Evolutionary conservation across 2,113 vertebrate species (phyloP).

Genomic region (Solea solea): DNA sequence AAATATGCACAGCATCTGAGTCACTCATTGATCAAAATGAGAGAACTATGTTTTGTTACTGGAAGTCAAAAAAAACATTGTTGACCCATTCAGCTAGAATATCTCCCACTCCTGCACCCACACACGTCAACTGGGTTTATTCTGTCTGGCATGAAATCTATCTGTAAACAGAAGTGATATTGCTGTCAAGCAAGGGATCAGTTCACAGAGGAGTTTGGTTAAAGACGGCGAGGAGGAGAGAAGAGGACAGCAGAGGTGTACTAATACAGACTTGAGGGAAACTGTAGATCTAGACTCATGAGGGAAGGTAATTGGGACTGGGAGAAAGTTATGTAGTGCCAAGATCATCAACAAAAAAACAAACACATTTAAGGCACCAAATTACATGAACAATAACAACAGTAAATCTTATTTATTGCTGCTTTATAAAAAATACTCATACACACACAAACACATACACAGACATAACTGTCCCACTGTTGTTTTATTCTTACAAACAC

Average conservation of each 20-base stretch:
- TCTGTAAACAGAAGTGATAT: constrained; percentile 52
- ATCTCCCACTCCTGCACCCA: constrained; percentile 38
- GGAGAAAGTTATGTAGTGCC: not conserved
- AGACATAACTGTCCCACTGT: too few relatives aligned
- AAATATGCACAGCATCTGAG: constrained; percentile 10
- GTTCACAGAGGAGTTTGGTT: constrained; percentile 25
- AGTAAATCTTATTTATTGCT: too few relatives aligned
- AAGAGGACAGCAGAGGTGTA: not conserved
- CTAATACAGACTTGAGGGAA: constrained; percentile 3
- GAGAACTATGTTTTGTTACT: constrained; percentile 27
- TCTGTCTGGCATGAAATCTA: constrained; percentile 54
- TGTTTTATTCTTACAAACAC: too few relatives aligned
- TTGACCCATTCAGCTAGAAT: constrained; percentile 48
- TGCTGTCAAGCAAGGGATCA: constrained; percentile 29
- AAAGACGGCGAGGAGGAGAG: constrained; percentile 2
- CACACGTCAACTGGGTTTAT: constrained; percentile 36
- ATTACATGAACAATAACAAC: too few relatives aligned
- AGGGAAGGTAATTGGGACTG: constrained; percentile 4
- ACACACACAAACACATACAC: too few relatives aligned
- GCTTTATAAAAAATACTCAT: too few relatives aligned
- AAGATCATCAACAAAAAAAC: not conserved
- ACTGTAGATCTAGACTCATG: constrained; percentile 9
- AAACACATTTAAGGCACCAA: not conserved
- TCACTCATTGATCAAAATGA: constrained; percentile 44
- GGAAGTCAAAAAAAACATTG: constrained; percentile 24